Percentiles rank a stretch among this genome's conserved stretches.
Evolutionary conservation across 2,113 vertebrate genomes (phyloP).

Genomic region (Thymallus thymallus): DNA sequence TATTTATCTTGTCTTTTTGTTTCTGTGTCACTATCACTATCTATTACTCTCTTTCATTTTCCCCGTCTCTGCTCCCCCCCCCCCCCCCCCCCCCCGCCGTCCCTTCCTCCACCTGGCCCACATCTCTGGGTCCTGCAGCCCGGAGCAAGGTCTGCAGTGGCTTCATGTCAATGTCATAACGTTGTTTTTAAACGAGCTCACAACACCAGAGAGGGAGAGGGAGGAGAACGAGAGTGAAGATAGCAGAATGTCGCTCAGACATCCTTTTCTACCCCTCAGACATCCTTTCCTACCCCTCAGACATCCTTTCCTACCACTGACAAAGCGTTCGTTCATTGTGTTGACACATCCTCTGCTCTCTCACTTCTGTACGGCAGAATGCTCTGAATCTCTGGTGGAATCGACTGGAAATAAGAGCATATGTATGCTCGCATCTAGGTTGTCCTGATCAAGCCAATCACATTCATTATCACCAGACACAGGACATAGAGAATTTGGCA

Average conservation of each 20-base stretch:
- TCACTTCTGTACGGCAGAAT: conserved; percentile 37
- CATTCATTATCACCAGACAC: conserved; percentile 50
- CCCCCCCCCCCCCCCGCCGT: conserved; percentile 2
- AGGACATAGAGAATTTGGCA: conserved; percentile 3
- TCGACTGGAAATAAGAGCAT: conserved; percentile 7
- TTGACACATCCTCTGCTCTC: conserved; percentile 37
- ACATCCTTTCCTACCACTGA: conserved; percentile 42
- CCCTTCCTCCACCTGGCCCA: conserved; percentile 51
- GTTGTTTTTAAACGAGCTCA: conserved; percentile 20
- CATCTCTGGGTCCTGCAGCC: conserved; percentile 56
- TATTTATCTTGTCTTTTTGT: conserved; percentile 53
- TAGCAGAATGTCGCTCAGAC: conserved; percentile 30
- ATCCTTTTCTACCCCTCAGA: conserved; percentile 40
- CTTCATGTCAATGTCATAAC: conserved; percentile 65
- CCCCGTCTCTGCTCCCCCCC: conserved; percentile 17
- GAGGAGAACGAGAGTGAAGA: conserved; percentile 21
- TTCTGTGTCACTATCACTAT: conserved; percentile 33
- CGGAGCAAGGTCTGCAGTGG: conserved; percentile 46
- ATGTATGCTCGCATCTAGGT: conserved; percentile 41
- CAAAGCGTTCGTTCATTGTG: conserved; percentile 11
- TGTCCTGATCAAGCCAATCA: conserved; percentile 36
- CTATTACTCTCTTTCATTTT: conserved; percentile 32
- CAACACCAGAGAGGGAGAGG: conserved; percentile 34
- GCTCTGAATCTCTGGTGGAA: conserved; percentile 38
- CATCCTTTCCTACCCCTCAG: conserved; percentile 43